Percentiles rank a stretch among this genome's conserved stretches.
Evolutionary conservation across 2,797 vertebrate species (phyloP).

Genomic region (Chelon auratus): DNA sequence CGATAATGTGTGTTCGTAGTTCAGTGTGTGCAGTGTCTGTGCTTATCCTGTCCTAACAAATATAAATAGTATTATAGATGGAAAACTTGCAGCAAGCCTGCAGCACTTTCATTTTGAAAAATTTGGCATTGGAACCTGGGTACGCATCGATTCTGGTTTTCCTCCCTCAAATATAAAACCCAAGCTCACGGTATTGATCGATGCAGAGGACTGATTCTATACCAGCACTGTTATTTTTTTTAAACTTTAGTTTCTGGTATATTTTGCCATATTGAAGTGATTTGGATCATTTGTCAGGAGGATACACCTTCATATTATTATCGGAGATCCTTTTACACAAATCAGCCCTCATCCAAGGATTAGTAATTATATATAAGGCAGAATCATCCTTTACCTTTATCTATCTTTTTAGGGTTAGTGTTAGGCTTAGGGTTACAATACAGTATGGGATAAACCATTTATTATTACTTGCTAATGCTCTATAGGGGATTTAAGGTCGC

Average conservation of each 20-base stretch:
- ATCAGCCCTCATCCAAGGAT: not conserved
- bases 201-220: not conserved
- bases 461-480: too few species aligned
- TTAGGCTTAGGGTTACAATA: too few species aligned
- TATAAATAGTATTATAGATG: not conserved
- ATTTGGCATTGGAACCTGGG: not conserved
- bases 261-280: not conserved
- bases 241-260: not conserved
- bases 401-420: too few species aligned
- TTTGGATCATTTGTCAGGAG: not conserved
- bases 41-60: not conserved
- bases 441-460: too few species aligned
- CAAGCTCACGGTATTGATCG: constrained; percentile 3
- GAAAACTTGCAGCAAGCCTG: constrained; percentile 3
- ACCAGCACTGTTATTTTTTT: not conserved
- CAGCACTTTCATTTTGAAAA: constrained; percentile 26
- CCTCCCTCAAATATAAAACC: not conserved
- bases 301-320: not conserved
- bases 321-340: not conserved
- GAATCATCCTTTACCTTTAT: too few species aligned
- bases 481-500: too few species aligned
- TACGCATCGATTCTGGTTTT: constrained; percentile 9
- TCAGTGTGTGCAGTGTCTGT: not conserved
- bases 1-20: not conserved
- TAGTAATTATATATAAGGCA: not conserved